A percentile compares a stretch with the other conserved stretches of the same genome.
These are phyloP conservation scores for Lasioglossum zephyrum DNA, from an alignment of 2,888 invertebrate species.

Conservation along the genomic window DNA sequence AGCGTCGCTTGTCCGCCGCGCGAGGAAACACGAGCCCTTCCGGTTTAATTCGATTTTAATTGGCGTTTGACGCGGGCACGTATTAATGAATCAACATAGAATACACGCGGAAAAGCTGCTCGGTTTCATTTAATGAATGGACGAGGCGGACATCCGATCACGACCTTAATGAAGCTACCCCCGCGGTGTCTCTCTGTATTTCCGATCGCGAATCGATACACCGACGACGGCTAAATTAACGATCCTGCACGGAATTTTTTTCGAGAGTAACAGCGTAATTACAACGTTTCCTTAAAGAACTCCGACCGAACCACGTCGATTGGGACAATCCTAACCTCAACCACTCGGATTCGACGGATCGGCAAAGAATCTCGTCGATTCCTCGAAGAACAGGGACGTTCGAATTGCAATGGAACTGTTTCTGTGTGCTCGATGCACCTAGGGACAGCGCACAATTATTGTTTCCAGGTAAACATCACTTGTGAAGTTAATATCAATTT, in stretches of 20 bases:
- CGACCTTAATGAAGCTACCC: constrained; percentile 1
- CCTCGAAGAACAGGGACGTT: not conserved
- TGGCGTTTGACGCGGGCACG: not conserved
- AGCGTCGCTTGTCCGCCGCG: not conserved
- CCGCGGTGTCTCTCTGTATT: not conserved
- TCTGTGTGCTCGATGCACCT: not conserved
- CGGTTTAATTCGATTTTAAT: constrained; percentile 33
- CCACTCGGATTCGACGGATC: not conserved
- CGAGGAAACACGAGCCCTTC: constrained; percentile 18
- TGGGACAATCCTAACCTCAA: not conserved
- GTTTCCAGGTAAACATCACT: not conserved
- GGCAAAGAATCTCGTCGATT: not conserved
- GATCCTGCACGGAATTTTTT: not conserved
- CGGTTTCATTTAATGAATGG: constrained; percentile 6
- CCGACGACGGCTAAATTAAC: not conserved
- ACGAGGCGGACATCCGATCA: not conserved
- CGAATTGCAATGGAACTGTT: not conserved
- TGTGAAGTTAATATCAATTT: not conserved
- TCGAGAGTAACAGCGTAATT: not conserved
- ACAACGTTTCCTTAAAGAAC: constrained; percentile 7
- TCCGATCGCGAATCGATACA: not conserved
- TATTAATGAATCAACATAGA: constrained; percentile 27
- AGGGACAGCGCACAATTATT: not conserved
- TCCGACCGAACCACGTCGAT: not conserved
- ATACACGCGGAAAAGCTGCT: not conserved